Evolutionary conservation across 2,888 invertebrate genomes (phyloP).

Genomic region (Calameuta pallipes): DNA sequence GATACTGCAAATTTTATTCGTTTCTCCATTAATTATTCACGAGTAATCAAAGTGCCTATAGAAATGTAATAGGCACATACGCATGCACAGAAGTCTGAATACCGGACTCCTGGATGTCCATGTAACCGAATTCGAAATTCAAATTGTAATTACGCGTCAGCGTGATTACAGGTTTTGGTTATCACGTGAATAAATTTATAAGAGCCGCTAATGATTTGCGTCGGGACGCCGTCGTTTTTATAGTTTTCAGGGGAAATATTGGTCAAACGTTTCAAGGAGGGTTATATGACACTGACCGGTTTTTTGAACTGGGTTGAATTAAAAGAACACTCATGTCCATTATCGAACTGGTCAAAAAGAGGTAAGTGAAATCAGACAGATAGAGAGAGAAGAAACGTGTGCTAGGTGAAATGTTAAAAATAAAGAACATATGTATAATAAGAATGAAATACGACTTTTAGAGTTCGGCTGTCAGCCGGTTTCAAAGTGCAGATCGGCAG

Average conservation of each 20-base stretch:
- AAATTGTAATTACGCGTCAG: neutral
- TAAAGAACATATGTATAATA: neutral
- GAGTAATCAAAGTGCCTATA: neutral
- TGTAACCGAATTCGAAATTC: neutral
- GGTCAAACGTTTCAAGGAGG: neutral
- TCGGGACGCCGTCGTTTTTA: neutral
- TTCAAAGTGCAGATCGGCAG: slow-evolving; percentile 16
- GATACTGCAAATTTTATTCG: neutral
- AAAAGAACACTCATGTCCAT: neutral
- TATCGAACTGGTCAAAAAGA: neutral
- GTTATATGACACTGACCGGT: neutral
- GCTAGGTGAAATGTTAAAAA: neutral
- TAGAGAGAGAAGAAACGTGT: neutral
- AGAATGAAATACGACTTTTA: slow-evolving; percentile 16
- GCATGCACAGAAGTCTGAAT: neutral
- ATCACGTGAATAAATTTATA: neutral
- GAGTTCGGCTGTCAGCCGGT: slow-evolving; percentile 26
- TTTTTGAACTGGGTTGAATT: neutral
- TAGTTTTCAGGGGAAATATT: neutral
- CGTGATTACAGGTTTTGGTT: neutral
- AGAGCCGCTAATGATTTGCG: neutral
- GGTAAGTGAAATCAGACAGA: neutral
- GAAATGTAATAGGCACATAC: neutral
- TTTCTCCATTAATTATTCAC: neutral
- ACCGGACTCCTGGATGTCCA: neutral